Evolutionary conservation across 2,797 vertebrate species (phyloP).

Genomic region (Acropternis orthonyx): DNA sequence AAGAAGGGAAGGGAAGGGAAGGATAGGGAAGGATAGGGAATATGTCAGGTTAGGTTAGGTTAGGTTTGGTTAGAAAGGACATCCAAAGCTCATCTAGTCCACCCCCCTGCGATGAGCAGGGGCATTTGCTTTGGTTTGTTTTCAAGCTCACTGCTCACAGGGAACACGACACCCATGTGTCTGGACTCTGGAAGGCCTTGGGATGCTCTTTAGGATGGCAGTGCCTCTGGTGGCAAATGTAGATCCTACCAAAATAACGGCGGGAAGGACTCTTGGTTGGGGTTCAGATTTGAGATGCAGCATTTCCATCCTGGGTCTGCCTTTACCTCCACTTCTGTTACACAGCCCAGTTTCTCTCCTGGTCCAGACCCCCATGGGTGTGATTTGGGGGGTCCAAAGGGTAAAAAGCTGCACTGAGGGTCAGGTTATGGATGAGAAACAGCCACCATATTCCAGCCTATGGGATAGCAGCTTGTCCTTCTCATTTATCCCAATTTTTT

Average conservation of each 20-base stretch:
- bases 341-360: background rate
- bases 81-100: background rate
- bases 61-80: background rate
- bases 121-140: background rate
- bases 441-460: fast-evolving
- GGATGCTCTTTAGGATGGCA: background rate
- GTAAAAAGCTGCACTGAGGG: no score
- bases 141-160: background rate
- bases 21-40: background rate
- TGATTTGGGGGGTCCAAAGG: background rate
- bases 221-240: background rate
- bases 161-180: background rate
- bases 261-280: fast-evolving
- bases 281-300: background rate
- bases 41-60: no score
- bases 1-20: background rate
- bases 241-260: background rate
- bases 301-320: fast-evolving
- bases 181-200: background rate
- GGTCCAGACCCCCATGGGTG: fast-evolving
- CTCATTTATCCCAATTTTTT: background rate
- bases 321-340: background rate
- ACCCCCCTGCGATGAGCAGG: no score
- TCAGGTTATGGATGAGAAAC: background rate
- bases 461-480: background rate